Evolutionary conservation across 2,113 vertebrate genomes (phyloP), one percentile per base, ranked within the genome.

Genomic region (Larimichthys polyactis): DNA sequence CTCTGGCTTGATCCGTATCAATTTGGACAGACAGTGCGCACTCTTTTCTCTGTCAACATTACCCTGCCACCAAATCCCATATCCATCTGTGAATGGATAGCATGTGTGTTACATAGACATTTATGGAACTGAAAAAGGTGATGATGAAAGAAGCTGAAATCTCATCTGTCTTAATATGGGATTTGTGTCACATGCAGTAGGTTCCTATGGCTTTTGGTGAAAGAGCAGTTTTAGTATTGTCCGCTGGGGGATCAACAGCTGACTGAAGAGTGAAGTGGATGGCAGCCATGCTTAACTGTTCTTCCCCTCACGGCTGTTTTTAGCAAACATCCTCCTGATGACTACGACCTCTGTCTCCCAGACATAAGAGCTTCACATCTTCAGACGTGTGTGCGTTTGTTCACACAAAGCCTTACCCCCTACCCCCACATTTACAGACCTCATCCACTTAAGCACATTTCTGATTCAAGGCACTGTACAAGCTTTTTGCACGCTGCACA

Each of bases 401-500:
- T 83, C 85, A 73, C 87, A 78, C 73, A 46, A 75, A 74, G 57
- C 72, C 78, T 44, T 24, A 55, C 81, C 71, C 78, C 77, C 73
- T 64, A 88, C 70, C 81, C 83, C 78, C 66, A 90, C 85, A 81
- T 86, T 86, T 74, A 90, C 75, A 82, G 73, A 87, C 88, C 86
- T 92, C 82, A 92, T 91, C 85, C 84, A 85, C 89, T 90, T 82
- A 82, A 80, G 81, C 85, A 86, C 89, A 89, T 89, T 93, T 91
- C 74, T 79, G 79, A 91, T 93, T 91, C 82, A 83, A 89, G 79
- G 81, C 87, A 85, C 84, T 83, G 82, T 83, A 78, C 73, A 24
- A 27, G 71, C 81, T 83, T 83, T 87, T 77, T 90, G 63, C 75
- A 62, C 70, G 27, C 69, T 80, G 63, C 60, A 27, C 43, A 24